Conservation (phyloP, 1,140 invertebrate species). For the Neodiprion pinetum region DNA sequence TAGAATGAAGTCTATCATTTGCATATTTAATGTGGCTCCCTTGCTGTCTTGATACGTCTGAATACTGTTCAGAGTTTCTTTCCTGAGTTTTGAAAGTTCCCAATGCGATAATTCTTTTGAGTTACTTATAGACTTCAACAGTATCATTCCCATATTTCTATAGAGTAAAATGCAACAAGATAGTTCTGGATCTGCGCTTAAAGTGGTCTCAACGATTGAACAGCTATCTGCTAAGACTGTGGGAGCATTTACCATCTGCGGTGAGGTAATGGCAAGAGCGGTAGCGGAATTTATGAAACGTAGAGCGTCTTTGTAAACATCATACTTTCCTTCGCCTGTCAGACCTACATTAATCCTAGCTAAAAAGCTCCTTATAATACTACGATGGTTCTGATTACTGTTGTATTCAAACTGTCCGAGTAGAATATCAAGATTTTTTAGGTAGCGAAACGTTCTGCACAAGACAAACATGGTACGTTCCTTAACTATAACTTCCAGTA, state of each 20-base stretch:
- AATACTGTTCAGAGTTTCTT: conserved; percentile 21
- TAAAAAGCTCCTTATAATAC: neutral
- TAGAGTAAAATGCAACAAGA: conserved; percentile 34
- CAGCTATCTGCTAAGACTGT: conserved; percentile 19
- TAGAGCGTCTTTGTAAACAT: conserved; percentile 16
- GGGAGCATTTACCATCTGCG: conserved; percentile 3
- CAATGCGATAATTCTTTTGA: neutral
- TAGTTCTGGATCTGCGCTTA: conserved; percentile 30
- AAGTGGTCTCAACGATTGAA: conserved; percentile 23
- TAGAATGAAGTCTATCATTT: conserved; percentile 23
- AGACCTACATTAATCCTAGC: conserved; percentile 10
- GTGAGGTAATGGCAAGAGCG: conserved; percentile 18
- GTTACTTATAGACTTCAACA: conserved; percentile 30
- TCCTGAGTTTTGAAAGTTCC: conserved; percentile 18
- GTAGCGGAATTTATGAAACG: conserved; percentile 27
- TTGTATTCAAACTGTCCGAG: too few species aligned
- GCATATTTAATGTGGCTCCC: conserved; percentile 22
- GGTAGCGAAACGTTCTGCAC: neutral
- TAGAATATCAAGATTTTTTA: neutral
- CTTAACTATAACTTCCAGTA: neutral
- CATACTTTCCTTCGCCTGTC: conserved; percentile 21
- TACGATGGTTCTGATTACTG: neutral
- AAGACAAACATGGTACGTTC: neutral
- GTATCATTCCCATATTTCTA: conserved; percentile 25
- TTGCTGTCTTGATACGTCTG: conserved; percentile 25